Conservation (phyloP, 2,888 invertebrate genomes). For the Onchidella celtica region DNA sequence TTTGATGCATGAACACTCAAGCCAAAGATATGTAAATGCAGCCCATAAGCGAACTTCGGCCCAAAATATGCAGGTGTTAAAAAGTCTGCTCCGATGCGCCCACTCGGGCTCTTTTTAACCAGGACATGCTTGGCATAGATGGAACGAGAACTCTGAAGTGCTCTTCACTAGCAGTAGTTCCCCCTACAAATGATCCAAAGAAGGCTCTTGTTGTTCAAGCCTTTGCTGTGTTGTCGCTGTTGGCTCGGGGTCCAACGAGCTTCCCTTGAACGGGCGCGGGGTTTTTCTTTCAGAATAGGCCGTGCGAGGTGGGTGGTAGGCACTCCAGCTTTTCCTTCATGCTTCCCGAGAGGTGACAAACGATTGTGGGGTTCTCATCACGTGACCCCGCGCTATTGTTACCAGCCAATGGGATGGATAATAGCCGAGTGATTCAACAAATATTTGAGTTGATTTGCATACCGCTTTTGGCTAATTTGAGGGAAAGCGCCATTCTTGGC, state of each 20-base stretch:
- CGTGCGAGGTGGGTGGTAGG: slow-evolving; percentile 41
- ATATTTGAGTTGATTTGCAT: slow-evolving; percentile 48
- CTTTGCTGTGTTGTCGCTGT: not conserved
- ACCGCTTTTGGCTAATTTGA: slow-evolving; percentile 35
- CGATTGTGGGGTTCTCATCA: slow-evolving; percentile 26
- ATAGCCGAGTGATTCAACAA: slow-evolving; percentile 40
- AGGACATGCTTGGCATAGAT: slow-evolving; percentile 37
- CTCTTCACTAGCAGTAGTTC: not conserved
- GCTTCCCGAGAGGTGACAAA: slow-evolving; percentile 27
- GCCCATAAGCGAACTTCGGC: not conserved
- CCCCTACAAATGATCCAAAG: slow-evolving; percentile 16
- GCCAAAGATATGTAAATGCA: not conserved
- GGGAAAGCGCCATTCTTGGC: slow-evolving; percentile 6
- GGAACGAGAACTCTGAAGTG: slow-evolving; percentile 17
- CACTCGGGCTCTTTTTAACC: not conserved
- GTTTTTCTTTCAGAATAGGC: not conserved
- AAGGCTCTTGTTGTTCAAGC: not conserved
- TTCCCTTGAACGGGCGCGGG: not conserved
- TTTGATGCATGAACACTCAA: not conserved
- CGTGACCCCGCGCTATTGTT: slow-evolving; percentile 23
- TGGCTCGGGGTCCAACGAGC: not conserved
- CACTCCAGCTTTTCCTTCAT: not conserved
- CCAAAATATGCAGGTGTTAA: slow-evolving; percentile 33
- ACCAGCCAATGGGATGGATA: slow-evolving; percentile 12
- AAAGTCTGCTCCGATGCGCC: not conserved